Base-by-base conservation (phyloP, 2,797 vertebrate species). In the Siniperca obscura region DNA sequence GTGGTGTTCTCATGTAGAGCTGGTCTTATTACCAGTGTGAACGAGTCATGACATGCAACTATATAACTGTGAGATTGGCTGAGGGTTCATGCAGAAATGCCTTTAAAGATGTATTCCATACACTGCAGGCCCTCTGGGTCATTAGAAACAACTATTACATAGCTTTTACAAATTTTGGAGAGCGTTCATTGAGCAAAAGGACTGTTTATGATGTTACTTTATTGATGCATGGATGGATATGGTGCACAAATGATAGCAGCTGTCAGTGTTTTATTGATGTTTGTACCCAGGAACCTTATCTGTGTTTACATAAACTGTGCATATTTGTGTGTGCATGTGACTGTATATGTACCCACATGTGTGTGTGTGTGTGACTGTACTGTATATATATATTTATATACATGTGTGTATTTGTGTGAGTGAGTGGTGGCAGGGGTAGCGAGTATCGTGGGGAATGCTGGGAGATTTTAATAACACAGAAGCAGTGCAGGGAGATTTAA, bases 391-490 rank as follows among this genome's bases (percentile, higher is more conserved):
- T 67, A 78, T 74, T 65, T 73, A 80, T 83, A 62, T 84, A 65
- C 12, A 21, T 64, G 25, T 76, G 38, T 85, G 57, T 53, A 16
- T 77, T 21, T 78, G 74, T 84, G 79, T 76, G 82, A 70, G 82
- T 81, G 91, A 85, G 89, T 90, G 91, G 92, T 90, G 91, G 94
- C 91, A 93, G 90, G 85, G 93, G 92, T 92, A 94, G 93, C 90
- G 86, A 94, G 92, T 95, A 94, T 95, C 93, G 95, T 96, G 91
- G 92, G 93, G 97, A 95, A 97, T 97, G 96, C 97, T 96, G 97
- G 97, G 97, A 97, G 95, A 97, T 98, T 97, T 98, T 98, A 98
- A 98, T 98, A 98, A 98, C 96, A 95, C 94, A 96, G 97, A 96
- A 97, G 97, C 96, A 96, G 96, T 95, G 95, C 96, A 96, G 96